Evolutionary conservation across 2,888 invertebrate genomes (phyloP).

Genomic region (Philaethria dido): DNA sequence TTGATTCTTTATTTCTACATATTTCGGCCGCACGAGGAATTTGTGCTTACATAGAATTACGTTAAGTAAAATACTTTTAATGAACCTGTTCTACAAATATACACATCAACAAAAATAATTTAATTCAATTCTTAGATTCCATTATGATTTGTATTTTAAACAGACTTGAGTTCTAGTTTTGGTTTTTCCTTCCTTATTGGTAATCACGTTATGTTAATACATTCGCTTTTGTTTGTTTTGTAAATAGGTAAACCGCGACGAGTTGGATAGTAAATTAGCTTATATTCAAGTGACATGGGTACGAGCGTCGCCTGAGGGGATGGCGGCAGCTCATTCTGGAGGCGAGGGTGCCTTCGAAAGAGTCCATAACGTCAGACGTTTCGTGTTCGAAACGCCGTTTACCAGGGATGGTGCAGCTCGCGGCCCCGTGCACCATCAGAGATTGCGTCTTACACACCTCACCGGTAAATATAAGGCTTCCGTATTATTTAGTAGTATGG

Average conservation of each 20-base stretch:
- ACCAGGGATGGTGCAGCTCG: slow-evolving; percentile 92
- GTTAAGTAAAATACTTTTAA: neutral
- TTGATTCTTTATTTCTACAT: slow-evolving; percentile 1
- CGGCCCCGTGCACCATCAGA: slow-evolving; percentile 93
- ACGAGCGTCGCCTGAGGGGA: slow-evolving; percentile 95
- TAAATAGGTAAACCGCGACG: slow-evolving; percentile 86
- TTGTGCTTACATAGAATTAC: neutral
- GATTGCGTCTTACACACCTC: slow-evolving; percentile 95
- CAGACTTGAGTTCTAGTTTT: neutral
- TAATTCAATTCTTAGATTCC: neutral
- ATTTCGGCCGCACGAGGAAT: neutral
- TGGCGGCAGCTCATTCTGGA: slow-evolving; percentile 86
- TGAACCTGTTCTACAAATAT: neutral
- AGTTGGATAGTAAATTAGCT: slow-evolving; percentile 92
- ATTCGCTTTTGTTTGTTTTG: neutral
- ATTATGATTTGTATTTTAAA: neutral
- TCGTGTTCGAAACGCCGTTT: slow-evolving; percentile 98
- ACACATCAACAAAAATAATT: neutral
- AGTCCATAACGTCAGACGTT: slow-evolving; percentile 93
- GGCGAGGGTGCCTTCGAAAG: slow-evolving; percentile 94
- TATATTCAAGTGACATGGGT: slow-evolving; percentile 98
- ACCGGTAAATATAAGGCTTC: slow-evolving; percentile 85
- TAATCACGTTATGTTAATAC: neutral
- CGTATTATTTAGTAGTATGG: neutral
- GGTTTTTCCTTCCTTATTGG: neutral